These are phyloP conservation scores for Amphiura filiformis DNA, from an alignment of 35 echinoderm and acorn worm genomes.

Conservation along the genomic window DNA sequence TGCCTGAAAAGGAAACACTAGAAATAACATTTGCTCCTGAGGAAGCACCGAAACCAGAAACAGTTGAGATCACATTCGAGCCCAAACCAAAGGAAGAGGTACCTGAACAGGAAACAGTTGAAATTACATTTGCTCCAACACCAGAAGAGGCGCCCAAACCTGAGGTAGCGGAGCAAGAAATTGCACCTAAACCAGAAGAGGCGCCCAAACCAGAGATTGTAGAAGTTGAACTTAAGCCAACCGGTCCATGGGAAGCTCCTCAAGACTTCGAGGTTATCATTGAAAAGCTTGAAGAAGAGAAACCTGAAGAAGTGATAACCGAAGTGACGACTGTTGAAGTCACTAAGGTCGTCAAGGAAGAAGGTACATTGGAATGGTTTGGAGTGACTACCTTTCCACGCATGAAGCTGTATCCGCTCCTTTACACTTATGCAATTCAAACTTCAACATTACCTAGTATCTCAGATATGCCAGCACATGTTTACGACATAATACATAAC, in stretches of 20 bases:
- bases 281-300: not conserved
- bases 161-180: not conserved
- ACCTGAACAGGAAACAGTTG: not conserved
- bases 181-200: not conserved
- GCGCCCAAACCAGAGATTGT: not conserved
- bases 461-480: no score
- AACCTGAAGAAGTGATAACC: not conserved
- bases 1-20: not conserved
- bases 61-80: not conserved
- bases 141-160: not conserved
- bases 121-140: not conserved
- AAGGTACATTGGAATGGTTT: not conserved
- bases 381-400: not conserved
- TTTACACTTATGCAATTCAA: no score
- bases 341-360: not conserved
- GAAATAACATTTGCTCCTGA: conserved; percentile 1
- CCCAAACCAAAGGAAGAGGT: not conserved
- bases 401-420: no score
- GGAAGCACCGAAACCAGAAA: not conserved
- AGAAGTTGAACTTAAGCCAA: not conserved
- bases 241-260: not conserved
- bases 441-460: no score
- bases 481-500: no score
- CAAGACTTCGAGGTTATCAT: not conserved
- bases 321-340: conserved; percentile 29